A percentile compares a stretch with the other conserved stretches of the same genome.
Conservation (phyloP, 2,797 vertebrate species). For the Balearica regulorum region DNA sequence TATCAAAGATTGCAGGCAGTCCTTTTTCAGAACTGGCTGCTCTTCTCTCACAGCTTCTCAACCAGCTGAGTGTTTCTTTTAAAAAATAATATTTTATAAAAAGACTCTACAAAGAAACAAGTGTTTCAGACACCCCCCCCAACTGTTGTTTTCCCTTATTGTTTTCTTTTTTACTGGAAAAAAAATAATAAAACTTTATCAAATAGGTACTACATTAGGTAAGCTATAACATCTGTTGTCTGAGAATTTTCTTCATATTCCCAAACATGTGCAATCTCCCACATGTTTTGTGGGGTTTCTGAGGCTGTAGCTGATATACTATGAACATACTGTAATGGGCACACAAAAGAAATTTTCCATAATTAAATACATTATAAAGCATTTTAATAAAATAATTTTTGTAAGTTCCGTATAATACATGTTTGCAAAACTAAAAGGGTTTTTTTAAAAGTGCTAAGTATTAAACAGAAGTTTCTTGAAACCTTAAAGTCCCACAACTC, state of each 20-base stretch:
- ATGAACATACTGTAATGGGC: constrained; percentile 60
- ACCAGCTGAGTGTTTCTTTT: constrained; percentile 72
- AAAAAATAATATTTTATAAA: constrained; percentile 68
- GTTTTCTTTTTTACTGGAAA: constrained; percentile 66
- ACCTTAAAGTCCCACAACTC: constrained; percentile 40
- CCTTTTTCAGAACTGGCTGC: constrained; percentile 41
- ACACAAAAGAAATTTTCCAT: constrained; percentile 68
- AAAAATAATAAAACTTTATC: constrained; percentile 63
- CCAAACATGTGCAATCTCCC: constrained; percentile 73
- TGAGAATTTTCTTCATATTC: constrained; percentile 59
- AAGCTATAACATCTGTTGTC: constrained; percentile 69
- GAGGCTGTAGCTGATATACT: constrained; percentile 67
- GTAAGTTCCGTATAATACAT: constrained; percentile 75
- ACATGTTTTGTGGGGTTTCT: constrained; percentile 16
- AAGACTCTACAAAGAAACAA: constrained; percentile 68
- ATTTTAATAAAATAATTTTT: constrained; percentile 77
- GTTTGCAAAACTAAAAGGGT: constrained; percentile 73
- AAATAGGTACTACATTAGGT: constrained; percentile 72
- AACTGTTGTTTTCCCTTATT: constrained; percentile 50
- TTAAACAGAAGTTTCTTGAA: constrained; percentile 69
- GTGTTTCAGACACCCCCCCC: constrained; percentile 39
- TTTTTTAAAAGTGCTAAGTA: constrained; percentile 78
- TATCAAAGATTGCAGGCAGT: constrained; percentile 64
- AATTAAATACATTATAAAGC: constrained; percentile 77
- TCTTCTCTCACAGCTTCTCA: constrained; percentile 74